These are phyloP conservation scores for Passer domesticus DNA, from an alignment of 2,113 vertebrate genomes.

Conservation along the genomic window DNA sequence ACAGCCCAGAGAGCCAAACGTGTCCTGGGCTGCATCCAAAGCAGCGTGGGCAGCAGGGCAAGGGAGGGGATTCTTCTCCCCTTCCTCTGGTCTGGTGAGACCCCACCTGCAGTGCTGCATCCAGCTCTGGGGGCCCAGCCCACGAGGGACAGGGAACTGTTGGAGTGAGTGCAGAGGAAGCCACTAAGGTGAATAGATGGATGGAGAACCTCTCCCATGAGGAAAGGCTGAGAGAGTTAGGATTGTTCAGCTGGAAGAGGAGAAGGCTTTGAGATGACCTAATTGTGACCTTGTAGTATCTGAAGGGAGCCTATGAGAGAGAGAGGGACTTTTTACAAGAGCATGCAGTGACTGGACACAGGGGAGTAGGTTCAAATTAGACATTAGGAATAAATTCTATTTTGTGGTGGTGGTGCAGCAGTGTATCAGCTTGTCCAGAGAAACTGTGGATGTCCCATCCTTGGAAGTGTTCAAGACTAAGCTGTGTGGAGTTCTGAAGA, in stretches of 20 bases:
- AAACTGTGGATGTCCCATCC: background rate
- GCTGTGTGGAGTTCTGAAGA: background rate
- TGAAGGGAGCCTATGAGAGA: background rate
- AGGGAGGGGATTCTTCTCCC: background rate
- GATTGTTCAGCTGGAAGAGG: background rate
- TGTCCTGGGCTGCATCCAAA: background rate
- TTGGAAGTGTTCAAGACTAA: background rate
- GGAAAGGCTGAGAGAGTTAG: background rate
- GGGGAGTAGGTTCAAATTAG: background rate
- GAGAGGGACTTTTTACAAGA: background rate
- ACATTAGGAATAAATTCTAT: background rate
- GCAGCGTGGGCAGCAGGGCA: accelerated
- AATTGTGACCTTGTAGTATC: background rate
- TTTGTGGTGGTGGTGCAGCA: background rate
- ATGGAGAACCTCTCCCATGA: background rate
- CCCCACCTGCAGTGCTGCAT: background rate
- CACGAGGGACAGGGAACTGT: accelerated
- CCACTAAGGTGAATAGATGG: no score
- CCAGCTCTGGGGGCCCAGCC: accelerated
- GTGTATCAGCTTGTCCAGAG: background rate
- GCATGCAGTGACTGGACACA: background rate
- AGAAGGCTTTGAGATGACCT: background rate
- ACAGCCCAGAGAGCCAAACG: accelerated
- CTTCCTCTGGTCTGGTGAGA: background rate
- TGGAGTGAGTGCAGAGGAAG: background rate